These are phyloP conservation scores for Zoanthus solanderi DNA, from an alignment of 92 coral and sea anemone genomes.

Conservation along the genomic window DNA sequence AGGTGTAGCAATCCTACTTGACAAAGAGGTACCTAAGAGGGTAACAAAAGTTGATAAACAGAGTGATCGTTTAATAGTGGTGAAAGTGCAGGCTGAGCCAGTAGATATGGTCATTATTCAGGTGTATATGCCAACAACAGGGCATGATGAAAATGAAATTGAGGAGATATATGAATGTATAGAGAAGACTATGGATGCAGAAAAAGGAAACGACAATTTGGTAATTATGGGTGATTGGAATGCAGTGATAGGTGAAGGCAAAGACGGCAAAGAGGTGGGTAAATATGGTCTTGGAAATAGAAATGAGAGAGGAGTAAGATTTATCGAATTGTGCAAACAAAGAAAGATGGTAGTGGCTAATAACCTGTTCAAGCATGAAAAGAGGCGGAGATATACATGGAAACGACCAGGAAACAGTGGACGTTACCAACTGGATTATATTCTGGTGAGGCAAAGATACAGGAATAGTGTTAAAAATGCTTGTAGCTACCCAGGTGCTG, in stretches of 20 bases:
- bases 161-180: conserved; percentile 35
- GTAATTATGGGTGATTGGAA: conserved; percentile 30
- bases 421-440: conserved; percentile 17
- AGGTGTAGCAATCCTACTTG: conserved; percentile 39
- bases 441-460: conserved; percentile 18
- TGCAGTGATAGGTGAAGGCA: conserved; percentile 24
- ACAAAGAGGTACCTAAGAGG: conserved; percentile 39
- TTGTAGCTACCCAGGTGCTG: conserved; percentile 10
- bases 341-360: conserved; percentile 7
- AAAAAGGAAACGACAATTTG: conserved; percentile 25
- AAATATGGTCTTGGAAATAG: conserved; percentile 2
- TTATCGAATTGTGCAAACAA: conserved; percentile 11
- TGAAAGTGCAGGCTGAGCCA: conserved; percentile 34
- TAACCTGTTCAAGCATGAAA: conserved; percentile 9
- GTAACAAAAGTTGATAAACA: conserved; percentile 12
- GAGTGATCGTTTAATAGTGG: conserved; percentile 37
- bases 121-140: conserved; percentile 30
- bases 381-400: conserved; percentile 14
- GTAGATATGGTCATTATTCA: conserved; percentile 11
- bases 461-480: conserved; percentile 11
- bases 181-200: conserved; percentile 5
- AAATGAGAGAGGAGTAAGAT: conserved; percentile 16
- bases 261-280: conserved; percentile 19
- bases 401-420: background rate
- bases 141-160: conserved; percentile 31